These are phyloP conservation scores for Blastomussa wellsi DNA, from an alignment of 92 coral and sea anemone genomes.

Conservation along the genomic window DNA sequence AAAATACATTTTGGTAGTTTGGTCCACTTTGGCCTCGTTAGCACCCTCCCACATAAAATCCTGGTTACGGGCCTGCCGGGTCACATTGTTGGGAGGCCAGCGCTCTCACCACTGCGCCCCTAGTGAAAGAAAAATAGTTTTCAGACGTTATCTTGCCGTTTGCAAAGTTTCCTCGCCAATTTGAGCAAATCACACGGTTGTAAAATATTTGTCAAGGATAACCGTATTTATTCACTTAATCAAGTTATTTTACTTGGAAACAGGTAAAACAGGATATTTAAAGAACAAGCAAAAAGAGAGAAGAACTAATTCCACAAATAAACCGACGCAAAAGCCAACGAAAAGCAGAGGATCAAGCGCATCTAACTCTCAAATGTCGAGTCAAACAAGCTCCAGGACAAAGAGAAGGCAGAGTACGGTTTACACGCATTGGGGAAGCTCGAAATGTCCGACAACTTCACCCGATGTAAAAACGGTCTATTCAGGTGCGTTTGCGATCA, in stretches of 20 bases:
- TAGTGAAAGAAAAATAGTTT: too few species aligned
- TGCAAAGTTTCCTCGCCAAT: too few species aligned
- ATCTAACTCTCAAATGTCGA: background rate
- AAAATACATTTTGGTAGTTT: too few species aligned
- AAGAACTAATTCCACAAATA: background rate
- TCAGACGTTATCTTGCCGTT: too few species aligned
- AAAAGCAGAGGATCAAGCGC: background rate
- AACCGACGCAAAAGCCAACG: constrained; percentile 12
- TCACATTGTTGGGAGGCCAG: too few species aligned
- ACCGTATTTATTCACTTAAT: too few species aligned
- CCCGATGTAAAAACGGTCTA: constrained; percentile 12
- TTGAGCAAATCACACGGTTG: too few species aligned
- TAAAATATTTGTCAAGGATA: too few species aligned
- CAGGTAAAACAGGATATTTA: constrained; percentile 19
- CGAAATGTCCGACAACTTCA: background rate
- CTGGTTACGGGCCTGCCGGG: too few species aligned
- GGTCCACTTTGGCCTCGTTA: too few species aligned
- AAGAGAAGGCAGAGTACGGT: constrained; percentile 15
- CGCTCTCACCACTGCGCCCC: too few species aligned
- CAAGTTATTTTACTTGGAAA: background rate
- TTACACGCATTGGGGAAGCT: constrained; percentile 31
- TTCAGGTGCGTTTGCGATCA: constrained; percentile 16
- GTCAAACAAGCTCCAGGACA: constrained; percentile 13
- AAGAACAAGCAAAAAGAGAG: constrained; percentile 21
- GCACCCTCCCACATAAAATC: too few species aligned